Evolutionary conservation across 2,113 vertebrate species (phyloP).

Genomic region (Felis chaus): DNA sequence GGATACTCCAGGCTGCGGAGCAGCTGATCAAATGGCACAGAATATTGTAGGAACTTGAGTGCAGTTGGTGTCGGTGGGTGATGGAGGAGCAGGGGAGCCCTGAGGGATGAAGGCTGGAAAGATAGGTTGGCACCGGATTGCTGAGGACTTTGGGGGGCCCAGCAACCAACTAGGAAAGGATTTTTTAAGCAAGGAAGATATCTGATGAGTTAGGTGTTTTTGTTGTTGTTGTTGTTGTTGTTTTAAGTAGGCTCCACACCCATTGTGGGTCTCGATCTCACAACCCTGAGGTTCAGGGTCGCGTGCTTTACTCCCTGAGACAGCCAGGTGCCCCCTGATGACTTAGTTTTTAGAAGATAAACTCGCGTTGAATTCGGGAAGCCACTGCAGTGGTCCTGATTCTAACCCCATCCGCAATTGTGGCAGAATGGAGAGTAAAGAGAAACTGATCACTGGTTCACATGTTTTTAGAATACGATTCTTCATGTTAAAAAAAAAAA

Average conservation of each 20-base stretch:
- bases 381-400: not conserved
- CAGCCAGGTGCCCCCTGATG: not conserved
- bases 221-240: not conserved
- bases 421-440: not conserved
- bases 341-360: not conserved
- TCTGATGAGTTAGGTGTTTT: not conserved
- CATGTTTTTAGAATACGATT: not conserved
- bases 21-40: too few relatives aligned
- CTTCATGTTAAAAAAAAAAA: not conserved
- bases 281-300: not conserved
- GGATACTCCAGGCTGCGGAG: not conserved
- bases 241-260: not conserved
- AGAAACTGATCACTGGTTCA: not conserved
- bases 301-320: not conserved
- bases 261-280: not conserved
- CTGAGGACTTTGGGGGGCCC: not conserved
- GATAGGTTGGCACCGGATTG: not conserved
- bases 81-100: accelerated
- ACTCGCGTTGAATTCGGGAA: not conserved
- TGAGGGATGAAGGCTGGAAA: not conserved
- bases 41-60: not conserved
- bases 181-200: not conserved
- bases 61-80: not conserved
- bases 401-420: too few relatives aligned
- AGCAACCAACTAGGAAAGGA: not conserved